These are phyloP conservation scores for Telmatochromis brachygnathus DNA, from an alignment of 2,113 vertebrate genomes.

Conservation along the genomic window DNA sequence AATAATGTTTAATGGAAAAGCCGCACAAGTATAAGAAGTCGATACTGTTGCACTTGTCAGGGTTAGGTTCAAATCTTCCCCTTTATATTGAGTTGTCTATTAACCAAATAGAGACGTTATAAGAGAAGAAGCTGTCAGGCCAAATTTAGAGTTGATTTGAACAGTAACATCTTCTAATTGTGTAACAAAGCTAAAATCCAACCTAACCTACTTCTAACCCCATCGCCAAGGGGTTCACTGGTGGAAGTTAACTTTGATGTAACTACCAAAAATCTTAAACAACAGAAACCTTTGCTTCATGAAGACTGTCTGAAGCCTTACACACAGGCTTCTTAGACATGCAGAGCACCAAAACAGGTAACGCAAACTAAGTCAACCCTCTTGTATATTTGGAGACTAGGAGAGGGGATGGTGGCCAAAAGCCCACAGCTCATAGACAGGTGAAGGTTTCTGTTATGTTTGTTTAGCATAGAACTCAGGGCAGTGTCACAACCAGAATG, in stretches of 20 bases:
- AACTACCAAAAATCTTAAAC: neutral
- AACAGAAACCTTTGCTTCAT: neutral
- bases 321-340: neutral
- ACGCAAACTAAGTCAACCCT: fast-evolving
- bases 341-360: neutral
- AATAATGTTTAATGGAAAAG: neutral
- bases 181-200: neutral
- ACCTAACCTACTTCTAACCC: neutral
- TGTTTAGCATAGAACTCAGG: neutral
- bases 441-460: neutral
- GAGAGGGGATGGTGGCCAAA: neutral
- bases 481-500: fast-evolving
- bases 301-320: neutral
- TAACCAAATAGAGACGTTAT: neutral
- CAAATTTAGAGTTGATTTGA: neutral
- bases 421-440: neutral
- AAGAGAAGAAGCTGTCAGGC: neutral
- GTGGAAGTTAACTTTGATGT: neutral
- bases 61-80: neutral
- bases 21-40: neutral
- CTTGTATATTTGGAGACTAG: neutral
- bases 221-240: neutral
- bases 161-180: neutral
- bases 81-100: neutral
- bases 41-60: neutral